Percentiles rank a stretch among this genome's conserved stretches.
Conservation (phyloP, 2,888 invertebrate species). For the Nymphalis polychloros region DNA sequence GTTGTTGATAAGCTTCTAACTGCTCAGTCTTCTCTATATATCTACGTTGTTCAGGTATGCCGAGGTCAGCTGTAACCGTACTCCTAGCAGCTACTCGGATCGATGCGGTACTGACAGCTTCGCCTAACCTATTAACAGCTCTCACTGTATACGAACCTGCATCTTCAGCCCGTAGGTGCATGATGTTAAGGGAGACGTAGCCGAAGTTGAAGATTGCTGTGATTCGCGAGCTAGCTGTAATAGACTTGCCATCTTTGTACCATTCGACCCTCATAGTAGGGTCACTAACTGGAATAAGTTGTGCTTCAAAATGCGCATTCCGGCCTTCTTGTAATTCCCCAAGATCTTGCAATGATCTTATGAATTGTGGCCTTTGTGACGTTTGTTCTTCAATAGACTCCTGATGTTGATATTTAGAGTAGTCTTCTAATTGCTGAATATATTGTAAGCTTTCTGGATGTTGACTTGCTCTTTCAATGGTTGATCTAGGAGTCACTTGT, state of each 20-base stretch:
- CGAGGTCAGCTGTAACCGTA: conserved; percentile 92
- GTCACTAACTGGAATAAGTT: conserved; percentile 94
- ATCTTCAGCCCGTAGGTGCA: conserved; percentile 99
- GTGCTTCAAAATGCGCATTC: conserved; percentile 96
- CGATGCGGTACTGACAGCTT: conserved; percentile 92
- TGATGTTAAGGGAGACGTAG: conserved; percentile 98
- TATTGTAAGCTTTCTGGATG: conserved; percentile 95
- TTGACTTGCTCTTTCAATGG: conserved; percentile 93
- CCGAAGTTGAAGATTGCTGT: conserved; percentile 99
- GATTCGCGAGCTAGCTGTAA: conserved; percentile 98
- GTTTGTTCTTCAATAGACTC: conserved; percentile 91
- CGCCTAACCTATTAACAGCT: conserved; percentile 94
- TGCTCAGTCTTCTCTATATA: conserved; percentile 96
- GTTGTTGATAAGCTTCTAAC: conserved; percentile 92
- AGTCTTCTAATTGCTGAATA: conserved; percentile 95
- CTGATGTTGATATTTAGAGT: conserved; percentile 91
- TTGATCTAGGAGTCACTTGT: conserved; percentile 89
- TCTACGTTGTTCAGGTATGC: conserved; percentile 93
- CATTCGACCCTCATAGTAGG: conserved; percentile 97
- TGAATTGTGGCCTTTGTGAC: conserved; percentile 92
- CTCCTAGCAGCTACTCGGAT: conserved; percentile 89
- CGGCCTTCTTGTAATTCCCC: conserved; percentile 94
- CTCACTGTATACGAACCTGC: conserved; percentile 96
- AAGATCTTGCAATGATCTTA: conserved; percentile 91
- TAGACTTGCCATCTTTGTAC: conserved; percentile 96